Conservation (phyloP, 2,797 vertebrate species). For the Fratercula arctica region DNA sequence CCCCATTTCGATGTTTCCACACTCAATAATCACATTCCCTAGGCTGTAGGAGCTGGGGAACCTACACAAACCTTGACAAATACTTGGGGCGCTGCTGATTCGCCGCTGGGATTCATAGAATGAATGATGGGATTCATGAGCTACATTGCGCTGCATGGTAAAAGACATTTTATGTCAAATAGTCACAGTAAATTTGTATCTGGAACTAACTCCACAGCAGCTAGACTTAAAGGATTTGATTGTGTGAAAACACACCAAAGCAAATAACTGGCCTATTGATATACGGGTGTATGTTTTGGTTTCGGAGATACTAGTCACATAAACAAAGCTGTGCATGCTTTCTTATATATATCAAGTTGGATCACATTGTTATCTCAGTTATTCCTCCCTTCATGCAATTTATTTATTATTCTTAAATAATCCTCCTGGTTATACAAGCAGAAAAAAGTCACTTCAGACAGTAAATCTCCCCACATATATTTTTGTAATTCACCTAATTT, state of each 20-base stretch:
- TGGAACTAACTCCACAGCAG: background rate
- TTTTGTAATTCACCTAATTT: background rate
- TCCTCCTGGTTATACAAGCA: background rate
- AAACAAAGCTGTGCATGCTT: background rate
- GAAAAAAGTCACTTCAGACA: background rate
- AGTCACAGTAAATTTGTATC: background rate
- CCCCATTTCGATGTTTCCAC: background rate
- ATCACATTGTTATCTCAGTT: background rate
- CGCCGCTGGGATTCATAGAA: background rate
- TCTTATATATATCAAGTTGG: background rate
- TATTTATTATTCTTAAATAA: background rate
- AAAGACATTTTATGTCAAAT: background rate
- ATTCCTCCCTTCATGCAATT: background rate
- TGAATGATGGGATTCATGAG: background rate
- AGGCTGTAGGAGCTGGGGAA: background rate
- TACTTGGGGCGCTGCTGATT: background rate
- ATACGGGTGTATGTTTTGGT: background rate
- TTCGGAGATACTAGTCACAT: background rate
- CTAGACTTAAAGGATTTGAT: background rate
- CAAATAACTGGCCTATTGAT: background rate
- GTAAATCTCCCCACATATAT: background rate
- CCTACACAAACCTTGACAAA: background rate
- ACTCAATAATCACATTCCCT: background rate
- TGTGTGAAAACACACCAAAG: background rate
- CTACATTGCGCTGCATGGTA: background rate